Base-by-base conservation (phyloP, 2,797 vertebrate genomes). In the Schizothorax lantsangensis region DNA sequence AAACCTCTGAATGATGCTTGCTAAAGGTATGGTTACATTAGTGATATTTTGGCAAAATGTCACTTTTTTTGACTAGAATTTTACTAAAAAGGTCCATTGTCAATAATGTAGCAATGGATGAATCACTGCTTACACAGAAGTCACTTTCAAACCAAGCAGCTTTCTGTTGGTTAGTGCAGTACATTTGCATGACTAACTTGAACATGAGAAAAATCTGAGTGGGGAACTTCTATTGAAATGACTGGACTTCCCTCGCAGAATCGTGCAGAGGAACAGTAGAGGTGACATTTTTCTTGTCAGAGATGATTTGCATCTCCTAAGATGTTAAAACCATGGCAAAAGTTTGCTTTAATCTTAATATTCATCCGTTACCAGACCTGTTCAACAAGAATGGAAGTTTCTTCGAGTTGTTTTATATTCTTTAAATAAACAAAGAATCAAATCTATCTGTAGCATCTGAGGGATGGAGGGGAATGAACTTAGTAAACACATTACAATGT, bases 321-420 rank as follows among this genome's bases (percentile, higher is more conserved):
- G 83, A 86, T 74, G 12, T 23, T 78, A 68, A 26, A 62, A 40
- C 19, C 4, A 17, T 66, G 64, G 4, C 26, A 26, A 21, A 54
- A 26, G 19, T 79, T 21, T 30, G 0, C 45, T 38, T 38, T 38
- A 12, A 83, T 52, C 19, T 80, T 26, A 78, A 26, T 38, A 73
- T 7, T 72, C 15, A 47, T 30, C 40, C 69, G 9, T 14, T 33
- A 77, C 17, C 17, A 19, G 33, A 72, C 80, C 77, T 17, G 89
- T 87, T 87, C 14, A 15, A 1, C 84, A 88, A 79, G 79, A 59
- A 49, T 69, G 47, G 62, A 30, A 3, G 14, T 33, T 66, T 66
- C 62, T 73, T 15, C 45, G 26, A 62, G 4, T 38, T 84, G 54
- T 49, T 84, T 75, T 49, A 43, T 57, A 23, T 4, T 83, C 59